Evolutionary conservation across 2,797 vertebrate genomes (phyloP).

Genomic region (Brotogeris chrysoptera): DNA sequence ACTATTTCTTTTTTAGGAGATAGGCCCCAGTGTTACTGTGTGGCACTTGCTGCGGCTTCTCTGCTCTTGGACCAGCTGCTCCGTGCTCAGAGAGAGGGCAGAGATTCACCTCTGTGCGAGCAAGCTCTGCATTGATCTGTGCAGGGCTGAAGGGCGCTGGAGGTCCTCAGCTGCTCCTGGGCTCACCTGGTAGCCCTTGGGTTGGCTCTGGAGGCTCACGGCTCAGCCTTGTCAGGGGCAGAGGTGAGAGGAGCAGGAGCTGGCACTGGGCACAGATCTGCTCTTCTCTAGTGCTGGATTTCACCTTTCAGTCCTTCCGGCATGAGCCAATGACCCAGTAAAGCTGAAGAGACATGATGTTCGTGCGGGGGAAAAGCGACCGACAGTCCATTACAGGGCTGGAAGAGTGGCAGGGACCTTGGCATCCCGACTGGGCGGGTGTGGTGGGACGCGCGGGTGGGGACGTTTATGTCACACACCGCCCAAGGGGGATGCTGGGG

Average conservation of each 20-base stretch:
- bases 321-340: accelerated
- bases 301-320: neutral
- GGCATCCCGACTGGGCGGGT: accelerated
- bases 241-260: neutral
- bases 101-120: neutral
- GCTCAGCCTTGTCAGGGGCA: neutral
- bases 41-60: neutral
- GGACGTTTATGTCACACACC: accelerated
- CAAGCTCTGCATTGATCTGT: accelerated
- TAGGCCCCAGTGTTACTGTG: accelerated
- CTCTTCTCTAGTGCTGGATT: neutral
- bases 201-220: neutral
- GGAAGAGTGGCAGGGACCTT: neutral
- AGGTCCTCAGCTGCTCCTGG: accelerated
- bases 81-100: accelerated
- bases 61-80: neutral
- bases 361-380: neutral
- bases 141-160: accelerated
- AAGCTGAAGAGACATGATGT: neutral
- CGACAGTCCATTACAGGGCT: accelerated
- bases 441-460: accelerated
- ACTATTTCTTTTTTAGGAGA: neutral
- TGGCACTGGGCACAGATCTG: neutral
- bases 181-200: neutral
- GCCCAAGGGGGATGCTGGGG: accelerated